phyloP scores from a whole-genome alignment of 2,888 invertebrate species.

The Drosophila multiciliata region DNA sequence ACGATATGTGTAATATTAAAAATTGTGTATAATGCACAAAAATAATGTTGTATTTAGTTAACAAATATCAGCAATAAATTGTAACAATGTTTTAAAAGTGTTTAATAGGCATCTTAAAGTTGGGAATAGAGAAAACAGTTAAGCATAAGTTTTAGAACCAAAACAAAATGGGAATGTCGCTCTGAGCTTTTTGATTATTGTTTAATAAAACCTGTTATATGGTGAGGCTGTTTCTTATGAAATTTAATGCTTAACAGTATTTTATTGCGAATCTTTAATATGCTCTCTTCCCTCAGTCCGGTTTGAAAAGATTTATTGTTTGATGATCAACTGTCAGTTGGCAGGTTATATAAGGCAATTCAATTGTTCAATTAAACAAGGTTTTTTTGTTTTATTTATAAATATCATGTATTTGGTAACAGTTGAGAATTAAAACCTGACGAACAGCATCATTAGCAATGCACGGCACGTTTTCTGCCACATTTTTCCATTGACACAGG shows the following conservation, averaged over 20 bases:
- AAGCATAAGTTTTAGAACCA: neutral
- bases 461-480: slow-evolving; percentile 57
- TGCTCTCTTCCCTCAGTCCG: slow-evolving; percentile 24
- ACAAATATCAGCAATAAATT: slow-evolving; percentile 72
- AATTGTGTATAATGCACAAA: slow-evolving; percentile 38
- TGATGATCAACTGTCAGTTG: slow-evolving; percentile 34
- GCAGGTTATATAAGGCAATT: slow-evolving; percentile 50
- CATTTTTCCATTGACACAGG: slow-evolving; percentile 10
- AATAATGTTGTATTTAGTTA: slow-evolving; percentile 68
- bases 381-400: slow-evolving; percentile 20
- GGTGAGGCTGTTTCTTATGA: neutral
- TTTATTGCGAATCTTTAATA: neutral
- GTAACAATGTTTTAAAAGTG: slow-evolving; percentile 59
- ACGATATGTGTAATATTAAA: slow-evolving; percentile 41
- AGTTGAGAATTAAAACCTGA: slow-evolving; percentile 56
- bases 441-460: slow-evolving; percentile 68
- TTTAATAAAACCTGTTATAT: neutral
- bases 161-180: neutral
- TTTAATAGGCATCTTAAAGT: neutral
- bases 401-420: slow-evolving; percentile 39
- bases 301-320: slow-evolving; percentile 30
- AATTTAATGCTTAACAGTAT: neutral
- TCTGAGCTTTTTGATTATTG: neutral
- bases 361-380: slow-evolving; percentile 30
- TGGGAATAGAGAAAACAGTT: neutral